These are phyloP conservation scores for Drosophila arawakana DNA, from an alignment of 1,140 invertebrate genomes.

Conservation along the genomic window DNA sequence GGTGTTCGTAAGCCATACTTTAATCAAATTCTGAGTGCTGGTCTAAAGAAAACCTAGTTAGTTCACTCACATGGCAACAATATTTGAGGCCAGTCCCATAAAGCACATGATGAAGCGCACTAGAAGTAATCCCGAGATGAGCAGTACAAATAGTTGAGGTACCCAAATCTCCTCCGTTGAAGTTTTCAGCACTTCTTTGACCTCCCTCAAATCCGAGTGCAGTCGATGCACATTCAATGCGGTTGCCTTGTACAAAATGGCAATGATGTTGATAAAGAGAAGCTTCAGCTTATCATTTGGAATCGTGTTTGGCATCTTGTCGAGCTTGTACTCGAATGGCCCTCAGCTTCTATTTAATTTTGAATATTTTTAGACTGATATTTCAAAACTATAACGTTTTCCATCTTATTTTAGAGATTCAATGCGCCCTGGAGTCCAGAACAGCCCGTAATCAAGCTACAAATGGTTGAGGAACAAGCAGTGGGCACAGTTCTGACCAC, in stretches of 20 bases:
- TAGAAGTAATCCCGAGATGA: slow-evolving; percentile 50
- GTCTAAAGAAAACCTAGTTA: too few species aligned
- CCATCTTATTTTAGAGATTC: slow-evolving; percentile 84
- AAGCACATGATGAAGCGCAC: slow-evolving; percentile 66
- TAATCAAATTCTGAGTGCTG: too few species aligned
- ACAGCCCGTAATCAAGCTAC: slow-evolving; percentile 88
- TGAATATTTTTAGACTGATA: slow-evolving; percentile 17
- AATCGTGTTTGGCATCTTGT: slow-evolving; percentile 27
- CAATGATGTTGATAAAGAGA: slow-evolving; percentile 66
- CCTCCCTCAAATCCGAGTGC: slow-evolving; percentile 50
- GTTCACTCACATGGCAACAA: slow-evolving; percentile 73
- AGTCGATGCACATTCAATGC: slow-evolving; percentile 62
- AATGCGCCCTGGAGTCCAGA: slow-evolving; percentile 90
- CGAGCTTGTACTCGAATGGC: neutral
- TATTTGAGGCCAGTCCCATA: slow-evolving; percentile 56
- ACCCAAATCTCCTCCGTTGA: slow-evolving; percentile 55
- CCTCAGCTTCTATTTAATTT: neutral
- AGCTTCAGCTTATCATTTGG: slow-evolving; percentile 52
- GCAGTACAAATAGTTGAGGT: slow-evolving; percentile 49
- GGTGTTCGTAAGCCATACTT: too few species aligned
- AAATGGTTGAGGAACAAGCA: slow-evolving; percentile 93
- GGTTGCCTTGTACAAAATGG: slow-evolving; percentile 62
- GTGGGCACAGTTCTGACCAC: slow-evolving; percentile 91
- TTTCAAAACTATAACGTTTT: slow-evolving; percentile 25
- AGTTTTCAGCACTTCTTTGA: slow-evolving; percentile 40